Base-by-base conservation (phyloP, 2,113 vertebrate genomes). In the Alces alces region DNA sequence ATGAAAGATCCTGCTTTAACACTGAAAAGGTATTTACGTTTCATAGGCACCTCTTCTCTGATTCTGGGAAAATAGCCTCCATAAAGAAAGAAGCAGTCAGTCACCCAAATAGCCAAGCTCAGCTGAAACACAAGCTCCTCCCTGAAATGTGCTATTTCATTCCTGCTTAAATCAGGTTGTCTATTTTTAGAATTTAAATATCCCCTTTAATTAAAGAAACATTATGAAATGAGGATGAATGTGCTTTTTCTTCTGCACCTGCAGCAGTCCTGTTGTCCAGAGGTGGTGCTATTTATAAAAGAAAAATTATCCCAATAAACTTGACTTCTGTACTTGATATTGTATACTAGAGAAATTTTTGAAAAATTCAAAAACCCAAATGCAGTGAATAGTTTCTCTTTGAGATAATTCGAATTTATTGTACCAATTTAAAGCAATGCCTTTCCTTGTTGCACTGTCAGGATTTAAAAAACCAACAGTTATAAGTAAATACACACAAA, bases 131-230 rank as follows among this genome's bases (percentile, higher is more conserved):
- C 27, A 43, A 36, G 17, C 52, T 52, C 73, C 33, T 36, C 50
- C 39, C 61, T 4, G 19, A 60, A 16, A 54, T 47, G 52, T 13
- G 50, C 27, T 61, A 27, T 83, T 83, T 94, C 28, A 70, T 86
- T 90, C 54, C 33, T 96, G 76, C 50, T 70, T 86, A 78, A 92
- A n/a, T 55, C 2, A 15, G 17, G 70, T 52, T 58, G 39, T 55
- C 55, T 89, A 58, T 57, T 86, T 90, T 96, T 95, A 92, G 87
- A 86, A 64, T 96, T 57, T 33, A 95, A 94, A 76, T 45, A 89
- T 43, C 33, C 10, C 33, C 14, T 88, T 93, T 91, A 70, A n/a
- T 95, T 78, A 97, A 86, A 82, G 86, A 86, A 76, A 58, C 36
- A 39, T 61, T 80, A 52, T 88, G 61, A 94, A 70, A 39, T 27